Conservation (phyloP, 30 jellyfish, hydroid and myxozoan species). For the Cassiopea xamachana region DNA sequence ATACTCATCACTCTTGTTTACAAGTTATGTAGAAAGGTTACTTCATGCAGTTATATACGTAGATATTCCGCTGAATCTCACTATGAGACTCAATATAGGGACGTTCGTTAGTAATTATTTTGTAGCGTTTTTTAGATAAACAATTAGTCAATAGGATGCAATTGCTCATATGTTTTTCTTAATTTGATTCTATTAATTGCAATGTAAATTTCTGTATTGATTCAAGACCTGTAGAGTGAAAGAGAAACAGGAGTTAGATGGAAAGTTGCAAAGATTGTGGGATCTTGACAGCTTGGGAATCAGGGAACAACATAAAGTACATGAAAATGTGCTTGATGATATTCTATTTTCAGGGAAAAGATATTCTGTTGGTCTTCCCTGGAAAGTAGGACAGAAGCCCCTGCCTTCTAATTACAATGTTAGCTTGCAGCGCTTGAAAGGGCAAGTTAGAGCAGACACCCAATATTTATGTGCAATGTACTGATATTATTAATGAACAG, state of each 20-base stretch:
- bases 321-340: conserved; percentile 48
- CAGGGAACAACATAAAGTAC: conserved; percentile 43
- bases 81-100: too few species aligned
- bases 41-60: too few species aligned
- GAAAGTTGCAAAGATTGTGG: conserved; percentile 35
- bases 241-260: neutral
- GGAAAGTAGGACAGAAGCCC: conserved; percentile 75
- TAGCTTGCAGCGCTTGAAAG: conserved; percentile 23
- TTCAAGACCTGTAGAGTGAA: neutral
- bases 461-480: conserved; percentile 32
- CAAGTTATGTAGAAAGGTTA: too few species aligned
- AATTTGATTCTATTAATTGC: conserved; percentile 1
- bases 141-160: too few species aligned
- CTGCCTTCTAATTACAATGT: conserved; percentile 43
- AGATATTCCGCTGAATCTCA: too few species aligned
- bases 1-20: too few species aligned
- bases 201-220: conserved; percentile 32
- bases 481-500: conserved; percentile 47
- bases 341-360: conserved; percentile 54
- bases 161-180: too few species aligned
- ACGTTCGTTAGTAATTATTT: too few species aligned
- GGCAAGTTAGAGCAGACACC: conserved; percentile 58
- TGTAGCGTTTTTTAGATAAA: too few species aligned
- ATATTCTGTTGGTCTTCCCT: conserved; percentile 65
- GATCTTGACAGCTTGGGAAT: conserved; percentile 68